phyloP scores from a whole-genome alignment of 2,113 vertebrate genomes.

The Colossoma macropomum region DNA sequence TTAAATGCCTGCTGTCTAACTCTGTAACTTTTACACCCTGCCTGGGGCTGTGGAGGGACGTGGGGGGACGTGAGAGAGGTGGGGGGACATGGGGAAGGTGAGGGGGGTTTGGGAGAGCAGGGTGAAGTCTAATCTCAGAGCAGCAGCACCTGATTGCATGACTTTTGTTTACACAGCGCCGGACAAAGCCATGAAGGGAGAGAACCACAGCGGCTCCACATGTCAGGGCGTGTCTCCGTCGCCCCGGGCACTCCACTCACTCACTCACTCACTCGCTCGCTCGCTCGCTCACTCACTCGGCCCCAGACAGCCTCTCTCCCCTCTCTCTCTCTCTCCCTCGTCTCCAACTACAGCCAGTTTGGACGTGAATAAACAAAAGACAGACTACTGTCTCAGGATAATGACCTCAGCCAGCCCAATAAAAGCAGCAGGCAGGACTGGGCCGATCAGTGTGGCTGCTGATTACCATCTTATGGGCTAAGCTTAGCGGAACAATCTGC shows the following conservation, averaged over 20 bases:
- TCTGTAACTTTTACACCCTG: not conserved
- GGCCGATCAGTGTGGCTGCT: conserved; percentile 10
- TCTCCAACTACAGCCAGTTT: conserved; percentile 33
- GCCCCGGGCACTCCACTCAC: conserved; percentile 26
- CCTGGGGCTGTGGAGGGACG: not conserved
- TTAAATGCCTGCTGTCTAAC: not conserved
- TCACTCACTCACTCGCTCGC: not conserved
- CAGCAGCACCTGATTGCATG: conserved; percentile 35
- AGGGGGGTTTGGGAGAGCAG: not conserved
- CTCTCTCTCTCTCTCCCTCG: not conserved
- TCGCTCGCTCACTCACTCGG: not conserved
- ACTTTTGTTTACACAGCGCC: conserved; percentile 54
- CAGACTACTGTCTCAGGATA: conserved; percentile 50
- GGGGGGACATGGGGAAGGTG: not conserved
- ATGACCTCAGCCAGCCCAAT: conserved; percentile 51
- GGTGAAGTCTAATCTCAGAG: conserved; percentile 31
- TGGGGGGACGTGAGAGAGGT: not conserved
- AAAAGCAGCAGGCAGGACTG: conserved; percentile 18
- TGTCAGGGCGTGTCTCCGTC: conserved; percentile 58
- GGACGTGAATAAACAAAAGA: conserved; percentile 43
- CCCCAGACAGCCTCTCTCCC: conserved; percentile 30
- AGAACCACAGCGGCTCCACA: conserved; percentile 33
- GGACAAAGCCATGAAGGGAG: conserved; percentile 49
- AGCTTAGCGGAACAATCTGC: not conserved
- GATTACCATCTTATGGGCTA: conserved; percentile 19